Evolutionary conservation across 2,888 invertebrate species (phyloP), one percentile per base, ranked within the genome.

Genomic region (Drosophila austrosaltans): DNA sequence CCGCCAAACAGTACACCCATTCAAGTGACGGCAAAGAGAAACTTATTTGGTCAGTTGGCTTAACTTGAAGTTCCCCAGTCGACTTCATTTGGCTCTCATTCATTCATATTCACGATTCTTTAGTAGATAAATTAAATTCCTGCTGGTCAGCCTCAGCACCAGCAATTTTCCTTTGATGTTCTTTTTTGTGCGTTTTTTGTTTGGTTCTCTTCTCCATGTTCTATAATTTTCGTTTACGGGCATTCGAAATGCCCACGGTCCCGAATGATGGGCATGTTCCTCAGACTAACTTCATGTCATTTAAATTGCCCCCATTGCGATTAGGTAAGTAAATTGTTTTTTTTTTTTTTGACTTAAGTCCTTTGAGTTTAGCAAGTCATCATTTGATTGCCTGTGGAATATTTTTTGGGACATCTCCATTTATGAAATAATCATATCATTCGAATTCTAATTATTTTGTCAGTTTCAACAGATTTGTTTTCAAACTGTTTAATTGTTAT

Each of bases 21-120:
- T 25, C 48, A 57, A 12, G 2, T 12, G 36, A 56, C 30, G 20
- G 16, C 56, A 36, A 57, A 39, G 22, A n/a, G 22, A 39, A 16
- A 10, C 22, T 39, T 57, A 39, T 57, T 57, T 57, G 57, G 57
- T 57, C 57, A 57, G 57, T 39, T 57, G 39, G 39, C 39, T 36
- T 12, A 57, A 22, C 36, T 39, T 39, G 22, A 4, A 57, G 22
- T 57, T 39, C 22, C 57, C 39, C 57, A 22, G 57, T 2, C 57
- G 39, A 32, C 8, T 20, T 39, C 12, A 36, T 22, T 28, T 16
- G 3, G 32, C 42, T 16, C 42, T 12, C 42, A 42, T 53, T 28
- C n/a, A 53, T 28, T 53, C n/a, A 12, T n/a, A 5, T 16, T 54
- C 4, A 25, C 48, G 25, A 48, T 54, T 54, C 30, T 36, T 36